A percentile compares a stretch with the other conserved stretches of the same genome.
Evolutionary conservation across 2,797 vertebrate genomes (phyloP).

Genomic region (Chloroceryle inda): DNA sequence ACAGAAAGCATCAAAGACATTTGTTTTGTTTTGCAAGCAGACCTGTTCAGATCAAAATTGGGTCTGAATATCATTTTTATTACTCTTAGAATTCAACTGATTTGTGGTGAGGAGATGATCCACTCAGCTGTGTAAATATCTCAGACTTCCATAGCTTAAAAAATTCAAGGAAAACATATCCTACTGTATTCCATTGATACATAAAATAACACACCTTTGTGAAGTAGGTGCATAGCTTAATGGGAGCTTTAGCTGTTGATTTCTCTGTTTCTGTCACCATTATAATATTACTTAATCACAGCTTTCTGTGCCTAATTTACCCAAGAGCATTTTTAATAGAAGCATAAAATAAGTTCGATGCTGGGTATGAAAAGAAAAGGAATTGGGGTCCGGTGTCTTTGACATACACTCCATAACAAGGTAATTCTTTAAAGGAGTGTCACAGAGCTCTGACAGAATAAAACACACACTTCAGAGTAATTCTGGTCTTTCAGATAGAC

Average conservation of each 20-base stretch:
- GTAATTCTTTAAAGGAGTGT: constrained; percentile 55
- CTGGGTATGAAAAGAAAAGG: constrained; percentile 36
- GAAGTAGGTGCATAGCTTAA: constrained; percentile 31
- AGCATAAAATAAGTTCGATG: constrained; percentile 12
- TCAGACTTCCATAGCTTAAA: background rate
- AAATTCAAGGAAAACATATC: background rate
- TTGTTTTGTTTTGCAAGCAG: background rate
- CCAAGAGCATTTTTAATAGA: constrained; percentile 68
- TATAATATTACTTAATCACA: constrained; percentile 62
- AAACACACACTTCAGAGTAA: constrained; percentile 24
- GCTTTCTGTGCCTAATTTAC: constrained; percentile 61
- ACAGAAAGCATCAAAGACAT: background rate
- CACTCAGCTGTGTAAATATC: background rate
- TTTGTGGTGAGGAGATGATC: background rate
- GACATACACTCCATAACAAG: constrained; percentile 52
- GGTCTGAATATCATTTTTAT: background rate
- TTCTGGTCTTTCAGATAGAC: constrained; percentile 35
- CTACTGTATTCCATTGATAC: background rate
- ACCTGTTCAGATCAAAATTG: background rate
- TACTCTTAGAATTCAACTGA: background rate
- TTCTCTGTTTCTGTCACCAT: constrained; percentile 34
- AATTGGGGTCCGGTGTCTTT: constrained; percentile 55
- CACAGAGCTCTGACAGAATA: constrained; percentile 34
- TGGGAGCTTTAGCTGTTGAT: constrained; percentile 46
- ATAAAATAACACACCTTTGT: constrained; percentile 35